Conservation (phyloP, 2,113 vertebrate species). For the Thunnus maccoyii region DNA sequence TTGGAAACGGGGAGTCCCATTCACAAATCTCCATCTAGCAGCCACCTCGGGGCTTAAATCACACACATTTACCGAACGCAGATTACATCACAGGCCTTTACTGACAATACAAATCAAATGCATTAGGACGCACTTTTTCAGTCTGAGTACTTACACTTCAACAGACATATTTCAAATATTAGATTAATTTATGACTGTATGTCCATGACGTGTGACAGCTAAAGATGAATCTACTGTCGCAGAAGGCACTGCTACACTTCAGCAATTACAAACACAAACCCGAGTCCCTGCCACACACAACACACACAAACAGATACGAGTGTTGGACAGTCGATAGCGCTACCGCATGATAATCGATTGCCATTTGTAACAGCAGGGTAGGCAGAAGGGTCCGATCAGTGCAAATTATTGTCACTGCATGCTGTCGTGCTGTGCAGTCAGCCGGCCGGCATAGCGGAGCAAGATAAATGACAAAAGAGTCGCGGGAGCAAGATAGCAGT, state of each 20-base stretch:
- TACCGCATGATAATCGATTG: constrained; percentile 96
- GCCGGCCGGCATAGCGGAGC: constrained; percentile 82
- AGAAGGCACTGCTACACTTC: constrained; percentile 46
- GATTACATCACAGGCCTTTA: background rate
- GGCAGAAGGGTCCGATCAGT: constrained; percentile 93
- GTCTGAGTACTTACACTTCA: constrained; percentile 13
- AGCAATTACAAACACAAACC: constrained; percentile 42
- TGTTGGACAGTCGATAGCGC: constrained; percentile 91
- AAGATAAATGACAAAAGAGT: constrained; percentile 88
- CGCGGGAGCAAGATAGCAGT: constrained; percentile 83
- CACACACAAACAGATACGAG: constrained; percentile 44
- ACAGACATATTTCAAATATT: constrained; percentile 17
- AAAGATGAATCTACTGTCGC: constrained; percentile 36
- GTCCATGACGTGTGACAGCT: constrained; percentile 21
- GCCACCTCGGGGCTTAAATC: background rate
- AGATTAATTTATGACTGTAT: constrained; percentile 7
- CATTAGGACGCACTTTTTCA: background rate
- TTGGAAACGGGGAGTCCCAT: no score
- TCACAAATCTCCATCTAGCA: no score
- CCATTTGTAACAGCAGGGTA: constrained; percentile 94
- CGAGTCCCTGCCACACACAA: constrained; percentile 9
- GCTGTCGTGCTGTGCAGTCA: constrained; percentile 87
- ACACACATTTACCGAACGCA: background rate
- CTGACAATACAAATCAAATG: background rate
- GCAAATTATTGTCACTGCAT: constrained; percentile 94